Evolutionary conservation across 1,140 invertebrate species (phyloP).

Genomic region (Dendrolimus kikuchii): DNA sequence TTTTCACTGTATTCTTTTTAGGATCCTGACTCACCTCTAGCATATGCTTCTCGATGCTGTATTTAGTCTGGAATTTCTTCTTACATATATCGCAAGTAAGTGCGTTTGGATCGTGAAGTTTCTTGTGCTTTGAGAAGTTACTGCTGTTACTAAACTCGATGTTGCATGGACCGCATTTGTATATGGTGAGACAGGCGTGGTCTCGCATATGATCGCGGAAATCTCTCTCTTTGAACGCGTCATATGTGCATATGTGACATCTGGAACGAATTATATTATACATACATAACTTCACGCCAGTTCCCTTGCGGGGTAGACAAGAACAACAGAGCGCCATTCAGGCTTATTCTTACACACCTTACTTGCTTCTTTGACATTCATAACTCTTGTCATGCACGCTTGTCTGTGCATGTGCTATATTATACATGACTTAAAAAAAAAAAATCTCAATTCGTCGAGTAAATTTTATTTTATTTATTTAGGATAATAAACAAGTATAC

Average conservation of each 20-base stretch:
- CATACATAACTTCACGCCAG: no score
- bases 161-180: conserved; percentile 51
- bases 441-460: not conserved
- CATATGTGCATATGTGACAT: conserved; percentile 39
- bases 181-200: conserved; percentile 48
- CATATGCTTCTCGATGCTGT: conserved; percentile 39
- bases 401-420: no score
- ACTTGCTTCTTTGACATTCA: no score
- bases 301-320: no score
- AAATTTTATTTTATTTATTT: no score
- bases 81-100: conserved; percentile 45
- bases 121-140: conserved; percentile 63
- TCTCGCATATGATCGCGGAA: conserved; percentile 51
- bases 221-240: conserved; percentile 22
- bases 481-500: no score
- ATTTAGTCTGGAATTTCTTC: conserved; percentile 46
- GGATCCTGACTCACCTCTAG: conserved; percentile 22
- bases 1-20: no score
- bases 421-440: not conserved
- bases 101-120: conserved; percentile 38
- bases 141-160: conserved; percentile 59
- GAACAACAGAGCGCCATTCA: no score
- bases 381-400: no score
- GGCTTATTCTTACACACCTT: no score
- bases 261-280: not conserved